A percentile compares a stretch with the other conserved stretches of the same genome.
These are phyloP conservation scores for Drosophila micromelanica DNA, from an alignment of 1,140 invertebrate genomes.

Conservation along the genomic window DNA sequence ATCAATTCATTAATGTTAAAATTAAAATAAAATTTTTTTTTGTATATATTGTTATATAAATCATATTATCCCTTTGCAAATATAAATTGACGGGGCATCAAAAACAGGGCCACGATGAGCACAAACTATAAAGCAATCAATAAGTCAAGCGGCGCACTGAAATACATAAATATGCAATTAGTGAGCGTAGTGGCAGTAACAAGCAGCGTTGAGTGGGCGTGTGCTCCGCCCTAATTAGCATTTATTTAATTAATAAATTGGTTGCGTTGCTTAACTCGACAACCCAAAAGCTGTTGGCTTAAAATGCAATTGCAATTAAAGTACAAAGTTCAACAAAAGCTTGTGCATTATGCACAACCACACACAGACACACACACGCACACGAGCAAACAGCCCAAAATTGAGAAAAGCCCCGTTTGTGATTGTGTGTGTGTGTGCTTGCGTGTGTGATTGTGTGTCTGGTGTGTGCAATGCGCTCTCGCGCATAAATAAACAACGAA, in stretches of 20 bases:
- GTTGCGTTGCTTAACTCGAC: background rate
- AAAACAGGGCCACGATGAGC: background rate
- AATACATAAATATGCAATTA: conserved; percentile 60
- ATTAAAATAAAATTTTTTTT: too few relatives aligned
- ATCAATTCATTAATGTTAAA: too few relatives aligned
- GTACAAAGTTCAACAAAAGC: conserved; percentile 71
- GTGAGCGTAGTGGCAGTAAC: background rate
- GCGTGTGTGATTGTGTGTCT: conserved; percentile 23
- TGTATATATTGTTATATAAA: too few relatives aligned
- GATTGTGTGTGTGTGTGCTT: conserved; percentile 12
- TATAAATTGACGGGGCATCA: conserved; percentile 11
- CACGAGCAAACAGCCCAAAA: conserved; percentile 41
- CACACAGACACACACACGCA: conserved; percentile 24
- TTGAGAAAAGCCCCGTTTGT: background rate
- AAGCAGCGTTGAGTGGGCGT: conserved; percentile 8
- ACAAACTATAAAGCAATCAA: conserved; percentile 46
- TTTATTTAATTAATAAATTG: conserved; percentile 78
- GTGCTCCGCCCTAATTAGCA: conserved; percentile 56
- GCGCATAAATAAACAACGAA: conserved; percentile 79
- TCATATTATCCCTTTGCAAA: background rate
- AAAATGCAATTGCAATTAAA: conserved; percentile 76
- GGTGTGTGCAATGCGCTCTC: conserved; percentile 53
- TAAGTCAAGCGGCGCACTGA: conserved; percentile 56
- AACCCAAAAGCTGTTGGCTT: conserved; percentile 50
- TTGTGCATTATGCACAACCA: conserved; percentile 66